Evolutionary conservation across 2,797 vertebrate species (phyloP), one percentile per base, ranked within the genome.

Genomic region (Cuculus canorus): DNA sequence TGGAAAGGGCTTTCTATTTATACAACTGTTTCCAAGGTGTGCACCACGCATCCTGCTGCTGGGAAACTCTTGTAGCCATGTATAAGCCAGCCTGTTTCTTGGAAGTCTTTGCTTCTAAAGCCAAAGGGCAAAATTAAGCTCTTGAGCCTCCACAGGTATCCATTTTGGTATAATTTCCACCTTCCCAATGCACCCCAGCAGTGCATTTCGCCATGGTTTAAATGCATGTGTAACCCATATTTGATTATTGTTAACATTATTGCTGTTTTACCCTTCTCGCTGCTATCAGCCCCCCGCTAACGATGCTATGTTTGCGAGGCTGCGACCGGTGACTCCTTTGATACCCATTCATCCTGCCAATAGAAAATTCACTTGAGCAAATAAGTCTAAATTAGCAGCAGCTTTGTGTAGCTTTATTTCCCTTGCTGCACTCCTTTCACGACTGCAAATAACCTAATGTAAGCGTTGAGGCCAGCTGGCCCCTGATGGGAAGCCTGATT

Each of bases 331-430:
- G 28, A 10, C 70, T 88, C 88, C 70, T 96, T 86, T 69, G 81
- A 86, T 19, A 50, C 5, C 1, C 72, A 60, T 69, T 80, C 72
- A 10, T 66, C 84, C 83, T 56, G 81, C 92, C 92, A 79, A 35
- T 0, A 52, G 73, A 21, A 90, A 93, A 90, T 17, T 65, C 93
- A 33, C 81, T 82, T 3, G 28, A 90, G 88, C 32, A 92, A 91
- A 84, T 69, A 28, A 39, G 32, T 18, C 66, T 30, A 48, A 92
- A 93, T 92, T 35, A 93, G 73, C 6, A 2, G 77, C 33, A 52
- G 83, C 57, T 92, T 90, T 76, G 73, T 75, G 83, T 24, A 48
- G 77, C 52, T 86, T 83, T 37, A 30, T 88, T 92, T 77, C 76
- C 60, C 30, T 54, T 5, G 0, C 19, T 48, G 56, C 28, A 7